These are phyloP conservation scores for Druceiella hillmani DNA, from an alignment of 2,888 invertebrate genomes.

Conservation along the genomic window DNA sequence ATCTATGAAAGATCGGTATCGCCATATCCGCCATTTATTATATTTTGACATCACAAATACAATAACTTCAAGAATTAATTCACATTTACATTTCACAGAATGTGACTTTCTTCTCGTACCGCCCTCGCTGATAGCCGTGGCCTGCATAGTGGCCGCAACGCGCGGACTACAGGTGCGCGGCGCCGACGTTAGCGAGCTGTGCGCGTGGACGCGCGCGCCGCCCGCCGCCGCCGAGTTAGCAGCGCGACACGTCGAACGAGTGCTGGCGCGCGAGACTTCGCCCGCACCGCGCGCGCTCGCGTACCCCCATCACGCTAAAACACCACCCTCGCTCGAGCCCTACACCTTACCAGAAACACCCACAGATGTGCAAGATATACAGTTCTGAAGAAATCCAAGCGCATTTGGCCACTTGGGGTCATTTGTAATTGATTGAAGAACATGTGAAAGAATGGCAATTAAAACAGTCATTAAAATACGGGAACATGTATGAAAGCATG, in stretches of 20 bases:
- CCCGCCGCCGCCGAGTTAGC: slow-evolving; percentile 49
- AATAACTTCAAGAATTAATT: slow-evolving; percentile 3
- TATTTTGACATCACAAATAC: too few species aligned
- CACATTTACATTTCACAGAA: slow-evolving; percentile 53
- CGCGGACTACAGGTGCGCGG: slow-evolving; percentile 50
- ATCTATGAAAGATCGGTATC: too few species aligned
- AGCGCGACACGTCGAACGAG: slow-evolving; percentile 54
- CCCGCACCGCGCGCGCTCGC: slow-evolving; percentile 35
- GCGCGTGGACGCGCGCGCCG: slow-evolving; percentile 45
- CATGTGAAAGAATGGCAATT: too few species aligned
- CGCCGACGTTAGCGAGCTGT: slow-evolving; percentile 43
- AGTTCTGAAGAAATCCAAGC: slow-evolving; percentile 37
- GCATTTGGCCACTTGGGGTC: too few species aligned
- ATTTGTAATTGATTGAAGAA: too few species aligned
- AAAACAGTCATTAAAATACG: too few species aligned
- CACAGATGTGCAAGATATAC: slow-evolving; percentile 59
- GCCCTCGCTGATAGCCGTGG: slow-evolving; percentile 65
- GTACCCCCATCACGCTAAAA: slow-evolving; percentile 31
- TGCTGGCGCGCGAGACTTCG: slow-evolving; percentile 52
- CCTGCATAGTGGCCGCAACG: slow-evolving; percentile 64
- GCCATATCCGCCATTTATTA: too few species aligned
- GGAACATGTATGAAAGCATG: too few species aligned
- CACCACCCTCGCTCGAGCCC: slow-evolving; percentile 34
- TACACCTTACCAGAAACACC: slow-evolving; percentile 54
- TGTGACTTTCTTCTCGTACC: slow-evolving; percentile 66